phyloP scores from a whole-genome alignment of 2,797 vertebrate species.

The Muscicapa comitata region DNA sequence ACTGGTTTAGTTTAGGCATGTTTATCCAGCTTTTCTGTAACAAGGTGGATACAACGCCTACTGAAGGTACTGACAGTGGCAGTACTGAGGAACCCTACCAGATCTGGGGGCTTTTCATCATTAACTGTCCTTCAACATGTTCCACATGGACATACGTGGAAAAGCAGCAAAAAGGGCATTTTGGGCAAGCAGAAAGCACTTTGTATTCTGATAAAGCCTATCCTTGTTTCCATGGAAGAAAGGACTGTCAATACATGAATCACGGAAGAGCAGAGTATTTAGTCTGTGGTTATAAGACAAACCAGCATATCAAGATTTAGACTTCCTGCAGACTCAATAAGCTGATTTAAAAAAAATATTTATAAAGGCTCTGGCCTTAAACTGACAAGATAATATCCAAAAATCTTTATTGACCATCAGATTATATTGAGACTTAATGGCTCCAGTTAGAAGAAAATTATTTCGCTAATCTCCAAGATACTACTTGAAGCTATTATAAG shows the following conservation, averaged over 20 bases:
- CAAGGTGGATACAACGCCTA: not conserved
- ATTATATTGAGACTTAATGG: not conserved
- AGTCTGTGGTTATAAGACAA: not conserved
- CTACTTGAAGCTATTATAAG: not conserved
- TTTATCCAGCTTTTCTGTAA: not conserved
- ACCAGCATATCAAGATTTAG: fast-evolving
- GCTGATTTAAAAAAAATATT: not conserved
- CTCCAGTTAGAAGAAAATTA: not conserved
- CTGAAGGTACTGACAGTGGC: not conserved
- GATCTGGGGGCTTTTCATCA: not conserved
- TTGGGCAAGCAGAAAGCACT: not conserved
- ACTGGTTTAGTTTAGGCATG: not conserved
- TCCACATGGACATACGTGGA: not conserved
- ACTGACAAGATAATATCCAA: not conserved
- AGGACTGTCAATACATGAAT: not conserved
- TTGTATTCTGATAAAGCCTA: not conserved
- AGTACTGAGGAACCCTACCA: not conserved
- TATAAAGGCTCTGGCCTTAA: not conserved
- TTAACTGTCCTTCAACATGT: not conserved
- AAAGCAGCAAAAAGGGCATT: not conserved
- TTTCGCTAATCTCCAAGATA: not conserved
- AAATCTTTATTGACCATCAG: not conserved
- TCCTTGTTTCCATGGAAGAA: not conserved
- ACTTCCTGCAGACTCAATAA: not conserved
- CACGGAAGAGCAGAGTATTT: not conserved